These are phyloP conservation scores for Tetraodon nigroviridis DNA, from an alignment of 2,113 vertebrate genomes.

Conservation along the genomic window DNA sequence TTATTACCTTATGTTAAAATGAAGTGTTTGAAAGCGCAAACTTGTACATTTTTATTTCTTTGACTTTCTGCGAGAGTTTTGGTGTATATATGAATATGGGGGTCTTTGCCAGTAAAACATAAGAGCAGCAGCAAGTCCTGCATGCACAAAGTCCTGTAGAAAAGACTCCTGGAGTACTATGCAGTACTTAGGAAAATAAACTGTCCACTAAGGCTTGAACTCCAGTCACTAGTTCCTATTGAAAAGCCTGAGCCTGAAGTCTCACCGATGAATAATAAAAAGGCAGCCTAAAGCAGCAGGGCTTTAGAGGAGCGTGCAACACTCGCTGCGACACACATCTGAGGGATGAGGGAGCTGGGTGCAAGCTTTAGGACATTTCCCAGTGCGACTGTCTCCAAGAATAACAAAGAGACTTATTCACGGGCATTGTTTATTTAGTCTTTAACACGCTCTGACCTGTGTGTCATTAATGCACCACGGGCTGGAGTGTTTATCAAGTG, in stretches of 20 bases:
- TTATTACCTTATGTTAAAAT: constrained; percentile 17
- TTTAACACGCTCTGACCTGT: constrained; percentile 9
- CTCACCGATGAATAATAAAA: constrained; percentile 57
- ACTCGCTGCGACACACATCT: constrained; percentile 20
- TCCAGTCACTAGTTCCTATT: constrained; percentile 38
- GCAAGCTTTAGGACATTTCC: constrained; percentile 13
- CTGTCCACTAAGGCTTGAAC: constrained; percentile 31
- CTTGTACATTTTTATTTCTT: constrained; percentile 15
- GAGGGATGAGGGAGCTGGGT: constrained; percentile 11
- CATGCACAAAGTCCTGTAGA: constrained; percentile 4
- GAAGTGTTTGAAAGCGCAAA: background rate
- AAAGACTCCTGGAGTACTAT: background rate
- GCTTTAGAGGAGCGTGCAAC: constrained; percentile 8
- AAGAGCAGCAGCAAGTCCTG: background rate
- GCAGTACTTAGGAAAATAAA: constrained; percentile 25
- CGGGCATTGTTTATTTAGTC: constrained; percentile 23
- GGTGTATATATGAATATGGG: too few relatives aligned
- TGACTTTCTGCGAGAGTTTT: constrained; percentile 4
- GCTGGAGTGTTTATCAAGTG: constrained; percentile 34
- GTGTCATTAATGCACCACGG: constrained; percentile 15
- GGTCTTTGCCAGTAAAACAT: too few relatives aligned
- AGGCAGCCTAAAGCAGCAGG: constrained; percentile 39
- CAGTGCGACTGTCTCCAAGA: constrained; percentile 7
- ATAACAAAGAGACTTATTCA: constrained; percentile 33
- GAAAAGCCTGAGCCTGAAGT: constrained; percentile 22